Evolutionary conservation across 2,888 invertebrate genomes (phyloP), one percentile per base, ranked within the genome.

Genomic region (Ethmia dodecea): DNA sequence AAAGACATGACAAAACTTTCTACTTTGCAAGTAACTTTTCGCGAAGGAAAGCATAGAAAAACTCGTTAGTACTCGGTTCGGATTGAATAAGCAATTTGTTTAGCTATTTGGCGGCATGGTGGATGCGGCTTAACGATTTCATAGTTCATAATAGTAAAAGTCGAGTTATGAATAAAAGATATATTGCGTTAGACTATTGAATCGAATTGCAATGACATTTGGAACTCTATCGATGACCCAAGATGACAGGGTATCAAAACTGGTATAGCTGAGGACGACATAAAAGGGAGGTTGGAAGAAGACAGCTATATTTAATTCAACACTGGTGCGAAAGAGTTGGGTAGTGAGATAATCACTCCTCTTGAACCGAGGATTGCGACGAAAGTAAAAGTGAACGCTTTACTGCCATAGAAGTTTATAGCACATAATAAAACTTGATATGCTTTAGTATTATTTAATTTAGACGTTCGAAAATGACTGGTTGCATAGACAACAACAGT

Each of bases 351-450:
- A 46, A 58, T 64, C 58, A 65, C 67, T 70, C 61, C 58, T 64
- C 67, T 70, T 61, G 55, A 48, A 32, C 51, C 61, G 67, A 67
- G 64, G 73, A 73, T 53, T 59, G 60, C 61, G 64, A 62, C 56
- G 73, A 80, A 79, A 80, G 80, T 79, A 80, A 80, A 80, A 80
- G 80, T 79, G 57, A 72, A 66, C 61, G 68, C 60, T 64, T 60
- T 65, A 66, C 56, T 62, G 63, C 63, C 57, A 14, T 25, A 47
- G 32, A 35, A 37, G 28, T 39, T 37, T 33, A 47, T 47, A 47
- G 55, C 47, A 49, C 60, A n/a, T 59, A 59, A 30, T 57, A 56
- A 58, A 60, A 65, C 66, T 59, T 50, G 55, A 60, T 57, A 52
- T 47, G n/a, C n/a, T n/a, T n/a, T n/a, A n/a, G n/a, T n/a, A n/a